Evolutionary conservation across 1,140 invertebrate species (phyloP).

Genomic region (Cyclargus thomasi): DNA sequence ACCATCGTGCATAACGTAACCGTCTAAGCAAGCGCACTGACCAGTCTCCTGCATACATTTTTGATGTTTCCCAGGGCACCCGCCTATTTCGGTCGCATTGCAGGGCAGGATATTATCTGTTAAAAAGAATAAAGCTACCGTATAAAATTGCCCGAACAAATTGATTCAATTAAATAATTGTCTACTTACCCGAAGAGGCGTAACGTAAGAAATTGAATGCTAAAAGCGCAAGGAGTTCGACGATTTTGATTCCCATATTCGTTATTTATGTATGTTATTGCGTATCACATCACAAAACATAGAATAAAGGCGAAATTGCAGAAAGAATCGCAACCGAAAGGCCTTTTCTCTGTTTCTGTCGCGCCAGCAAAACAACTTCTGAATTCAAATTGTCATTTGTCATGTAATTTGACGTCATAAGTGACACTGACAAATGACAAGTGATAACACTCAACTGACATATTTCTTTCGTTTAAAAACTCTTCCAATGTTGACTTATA

Average conservation of each 20-base stretch:
- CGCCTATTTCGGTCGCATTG: slow-evolving; percentile 41
- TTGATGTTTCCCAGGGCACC: slow-evolving; percentile 45
- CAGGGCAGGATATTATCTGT: slow-evolving; percentile 69
- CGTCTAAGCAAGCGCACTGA: slow-evolving; percentile 48
- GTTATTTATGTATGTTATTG: slow-evolving; percentile 21
- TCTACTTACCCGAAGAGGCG: slow-evolving; percentile 60
- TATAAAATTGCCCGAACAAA: slow-evolving; percentile 51
- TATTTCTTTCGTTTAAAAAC: background rate
- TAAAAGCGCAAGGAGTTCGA: slow-evolving; percentile 47
- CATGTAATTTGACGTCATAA: background rate
- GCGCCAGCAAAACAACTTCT: slow-evolving; percentile 44
- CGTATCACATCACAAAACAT: slow-evolving; percentile 53
- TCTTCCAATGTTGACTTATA: background rate
- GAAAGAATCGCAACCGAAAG: background rate
- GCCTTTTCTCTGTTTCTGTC: slow-evolving; percentile 29
- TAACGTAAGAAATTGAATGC: slow-evolving; percentile 48
- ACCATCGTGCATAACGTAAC: slow-evolving; percentile 41
- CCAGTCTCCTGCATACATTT: slow-evolving; percentile 40
- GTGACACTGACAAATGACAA: slow-evolving; percentile 2
- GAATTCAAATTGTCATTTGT: slow-evolving; percentile 16
- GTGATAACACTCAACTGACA: background rate
- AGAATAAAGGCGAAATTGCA: slow-evolving; percentile 14
- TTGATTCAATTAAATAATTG: slow-evolving; percentile 74
- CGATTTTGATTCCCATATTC: slow-evolving; percentile 44
- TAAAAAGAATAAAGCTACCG: slow-evolving; percentile 64